Conservation (phyloP, 2,113 vertebrate species). For the Lepus americanus region DNA sequence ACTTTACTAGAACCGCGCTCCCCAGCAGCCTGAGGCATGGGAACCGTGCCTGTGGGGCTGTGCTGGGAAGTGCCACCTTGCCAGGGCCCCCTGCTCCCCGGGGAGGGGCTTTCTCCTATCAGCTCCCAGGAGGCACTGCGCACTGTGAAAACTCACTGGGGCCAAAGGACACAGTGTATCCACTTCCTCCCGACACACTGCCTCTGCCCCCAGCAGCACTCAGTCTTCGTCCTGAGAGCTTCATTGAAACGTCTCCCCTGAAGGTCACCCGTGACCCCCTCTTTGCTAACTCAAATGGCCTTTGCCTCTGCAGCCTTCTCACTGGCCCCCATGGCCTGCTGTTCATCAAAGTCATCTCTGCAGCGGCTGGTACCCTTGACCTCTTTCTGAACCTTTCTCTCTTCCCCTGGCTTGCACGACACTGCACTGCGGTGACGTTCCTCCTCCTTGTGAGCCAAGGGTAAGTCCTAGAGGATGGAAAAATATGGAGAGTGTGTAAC, state of each 20-base stretch:
- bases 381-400: conserved; percentile 41
- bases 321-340: neutral
- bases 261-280: conserved; percentile 80
- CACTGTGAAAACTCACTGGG: conserved; percentile 38
- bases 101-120: conserved; percentile 36
- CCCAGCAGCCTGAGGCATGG: conserved; percentile 57
- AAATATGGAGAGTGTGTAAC: neutral
- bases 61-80: conserved; percentile 73
- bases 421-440: conserved; percentile 36
- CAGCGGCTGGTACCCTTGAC: neutral
- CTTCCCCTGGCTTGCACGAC: conserved; percentile 55
- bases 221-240: neutral
- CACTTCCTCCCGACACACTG: conserved; percentile 74
- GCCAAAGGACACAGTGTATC: conserved; percentile 65
- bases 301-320: neutral
- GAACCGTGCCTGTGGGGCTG: conserved; percentile 58
- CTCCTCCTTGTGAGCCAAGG: neutral
- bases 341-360: conserved; percentile 55
- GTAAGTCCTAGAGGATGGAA: conserved; percentile 55
- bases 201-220: conserved; percentile 30
- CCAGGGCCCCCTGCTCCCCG: neutral
- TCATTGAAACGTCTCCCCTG: conserved; percentile 65
- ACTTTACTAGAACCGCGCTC: conserved; percentile 70
- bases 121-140: neutral
- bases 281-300: conserved; percentile 57